phyloP scores from a whole-genome alignment of 2,113 vertebrate genomes.

The Sorex araneus region DNA sequence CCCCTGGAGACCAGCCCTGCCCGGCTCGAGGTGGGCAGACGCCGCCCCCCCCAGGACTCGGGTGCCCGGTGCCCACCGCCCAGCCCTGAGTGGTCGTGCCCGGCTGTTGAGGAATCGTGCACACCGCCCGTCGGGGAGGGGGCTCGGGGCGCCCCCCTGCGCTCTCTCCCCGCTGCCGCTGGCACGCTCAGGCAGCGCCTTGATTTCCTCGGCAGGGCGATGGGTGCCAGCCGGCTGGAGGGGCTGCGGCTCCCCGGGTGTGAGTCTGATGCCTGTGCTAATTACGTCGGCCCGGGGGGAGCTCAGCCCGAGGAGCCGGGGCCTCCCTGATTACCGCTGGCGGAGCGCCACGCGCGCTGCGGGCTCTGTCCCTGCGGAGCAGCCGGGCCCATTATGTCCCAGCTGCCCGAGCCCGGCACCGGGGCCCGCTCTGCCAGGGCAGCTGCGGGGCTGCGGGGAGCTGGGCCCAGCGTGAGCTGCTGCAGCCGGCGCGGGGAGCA shows the following conservation, averaged over 20 bases:
- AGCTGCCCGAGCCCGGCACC: conserved; percentile 61
- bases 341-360: conserved; percentile 83
- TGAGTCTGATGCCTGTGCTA: conserved; percentile 80
- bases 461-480: conserved; percentile 66
- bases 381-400: conserved; percentile 84
- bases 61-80: neutral
- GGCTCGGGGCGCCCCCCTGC: conserved; percentile 39
- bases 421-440: neutral
- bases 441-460: conserved; percentile 59
- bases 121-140: conserved; percentile 42
- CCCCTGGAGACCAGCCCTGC: no score
- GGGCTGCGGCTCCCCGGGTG: conserved; percentile 15
- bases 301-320: conserved; percentile 73
- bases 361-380: conserved; percentile 85
- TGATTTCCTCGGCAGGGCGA: conserved; percentile 19
- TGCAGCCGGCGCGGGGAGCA: conserved; percentile 29
- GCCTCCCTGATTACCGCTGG: conserved; percentile 86
- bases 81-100: neutral
- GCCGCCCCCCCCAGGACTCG: no score
- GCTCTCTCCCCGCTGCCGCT: neutral
- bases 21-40: no score
- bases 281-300: conserved; percentile 79
- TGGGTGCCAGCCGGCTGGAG: conserved; percentile 48
- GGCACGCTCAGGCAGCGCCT: neutral
- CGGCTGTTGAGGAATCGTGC: neutral